Evolutionary conservation across 2,888 invertebrate species (phyloP), one percentile per base, ranked within the genome.

Genomic region (Chymomyza amoena): DNA sequence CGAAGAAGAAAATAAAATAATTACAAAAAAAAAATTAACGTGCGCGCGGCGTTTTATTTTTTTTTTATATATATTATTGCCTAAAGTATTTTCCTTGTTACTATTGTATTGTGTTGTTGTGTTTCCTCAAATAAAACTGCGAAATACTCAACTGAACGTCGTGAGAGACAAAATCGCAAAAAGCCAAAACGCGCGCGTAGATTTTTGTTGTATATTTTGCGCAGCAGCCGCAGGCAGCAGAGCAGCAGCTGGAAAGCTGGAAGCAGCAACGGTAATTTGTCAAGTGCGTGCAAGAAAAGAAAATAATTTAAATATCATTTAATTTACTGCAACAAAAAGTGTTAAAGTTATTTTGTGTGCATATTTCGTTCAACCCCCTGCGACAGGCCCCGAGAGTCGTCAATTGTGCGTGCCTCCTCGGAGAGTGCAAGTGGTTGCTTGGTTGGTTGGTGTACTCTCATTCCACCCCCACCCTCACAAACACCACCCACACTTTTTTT

Each of bases 401-500:
- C 69, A 80, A 78, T 80, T 69, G 79, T 74, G 73, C 73, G 74
- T 74, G 81, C 71, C 70, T 25, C 71, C 70, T 25, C 25, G 25
- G 25, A 69, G 76, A 83, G 73, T 81, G 81, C 81, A 81, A 81
- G 86, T 83, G 83, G 83, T n/a, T n/a, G n/a, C n/a, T n/a, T n/a
- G n/a, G n/a, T n/a, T n/a, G n/a, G n/a, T 83, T 85, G 82, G 64
- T 80, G 80, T 71, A 72, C 32, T 6, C 32, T 32, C 32, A 72
- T 78, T 76, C 13, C 10, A 45, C 13, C 13, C 39, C 10, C 39
- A 32, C 32, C 32, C 32, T 32, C 1, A 7, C 32, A 32, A 0
- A 9, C 39, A 45, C 10, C 39, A 45, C 39, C 39, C 39, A 45
- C 39, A 45, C 10, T 10, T 25, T 25, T 1, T 3, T 25, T 25